Base-by-base conservation (phyloP, 2,888 invertebrate genomes). In the Drosophila cyrtoloma region DNA sequence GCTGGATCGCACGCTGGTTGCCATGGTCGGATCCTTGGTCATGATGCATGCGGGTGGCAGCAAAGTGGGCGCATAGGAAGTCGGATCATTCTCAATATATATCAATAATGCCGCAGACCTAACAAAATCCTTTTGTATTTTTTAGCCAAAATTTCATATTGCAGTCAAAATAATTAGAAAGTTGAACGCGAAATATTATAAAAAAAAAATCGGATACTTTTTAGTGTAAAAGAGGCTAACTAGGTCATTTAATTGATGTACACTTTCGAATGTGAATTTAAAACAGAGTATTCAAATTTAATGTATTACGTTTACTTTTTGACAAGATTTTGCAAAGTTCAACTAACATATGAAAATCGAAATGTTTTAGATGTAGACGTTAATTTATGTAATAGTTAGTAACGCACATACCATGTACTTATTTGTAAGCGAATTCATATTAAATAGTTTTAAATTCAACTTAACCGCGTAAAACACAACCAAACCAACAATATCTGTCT, bases 1-100 rank as follows among this genome's bases (percentile, higher is more conserved):
- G 99, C 94, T 98, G 72, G 98, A 99, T 94, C 95, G 97, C 53
- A 96, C 97, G 0, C 94, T 98, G n/a, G 96, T 98, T 2, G 96
- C 97, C 3, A 94, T 97, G 71, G 95, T 96, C 2, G 97, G 97
- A 16, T 96, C 97, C 2, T 92, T 97, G 37, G 95, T 96, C 22
- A 80, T 93, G 86, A 84, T 92, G 72, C 91, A 93, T 47, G 78
- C 91, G 1, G 90, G 90, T 69, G 82, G 87, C 14, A 83, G 80
- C 62, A 91, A 90, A 76, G 81, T 82, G 33, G 42, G 67, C 22
- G 53, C 67, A 53, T 87, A 87, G 72, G 35, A 1, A 28, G 33
- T 50, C 5, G 7, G 9, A 44, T 28, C 37, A 16, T 33, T 52
- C 56, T 32, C 47, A 44, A 47, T 44, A 56, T 32, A 70, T 47